Conservation (phyloP, 1,140 invertebrate species). For the Mamestra configurata region DNA sequence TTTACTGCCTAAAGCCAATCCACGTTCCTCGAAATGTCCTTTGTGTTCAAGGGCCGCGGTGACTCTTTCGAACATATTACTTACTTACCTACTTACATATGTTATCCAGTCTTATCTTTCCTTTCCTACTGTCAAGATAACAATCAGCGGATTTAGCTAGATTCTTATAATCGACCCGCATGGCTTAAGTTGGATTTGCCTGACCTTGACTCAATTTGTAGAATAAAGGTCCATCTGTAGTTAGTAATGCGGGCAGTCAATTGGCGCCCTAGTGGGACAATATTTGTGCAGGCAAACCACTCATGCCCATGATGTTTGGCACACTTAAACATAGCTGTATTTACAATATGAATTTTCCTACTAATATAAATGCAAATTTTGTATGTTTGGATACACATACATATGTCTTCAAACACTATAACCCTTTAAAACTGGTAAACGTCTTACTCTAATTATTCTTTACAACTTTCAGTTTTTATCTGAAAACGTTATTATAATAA, state of each 20-base stretch:
- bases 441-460: too few species aligned
- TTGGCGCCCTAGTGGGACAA: constrained; percentile 28
- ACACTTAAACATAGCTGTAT: neutral
- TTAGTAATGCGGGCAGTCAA: neutral
- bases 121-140: neutral
- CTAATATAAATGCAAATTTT: too few species aligned
- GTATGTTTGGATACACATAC: too few species aligned
- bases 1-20: too few species aligned
- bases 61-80: too few species aligned
- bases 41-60: too few species aligned
- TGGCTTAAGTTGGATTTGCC: neutral
- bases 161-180: neutral
- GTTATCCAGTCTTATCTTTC: neutral
- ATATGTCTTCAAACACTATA: too few species aligned
- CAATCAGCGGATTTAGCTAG: neutral
- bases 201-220: constrained; percentile 5
- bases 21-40: too few species aligned
- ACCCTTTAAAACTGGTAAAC: too few species aligned
- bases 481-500: too few species aligned
- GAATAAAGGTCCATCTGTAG: neutral
- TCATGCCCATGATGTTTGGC: neutral
- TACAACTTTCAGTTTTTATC: too few species aligned
- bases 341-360: too few species aligned
- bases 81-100: neutral
- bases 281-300: neutral